phyloP scores from a whole-genome alignment of 2,797 vertebrate genomes.

The Caiman crocodilus region DNA sequence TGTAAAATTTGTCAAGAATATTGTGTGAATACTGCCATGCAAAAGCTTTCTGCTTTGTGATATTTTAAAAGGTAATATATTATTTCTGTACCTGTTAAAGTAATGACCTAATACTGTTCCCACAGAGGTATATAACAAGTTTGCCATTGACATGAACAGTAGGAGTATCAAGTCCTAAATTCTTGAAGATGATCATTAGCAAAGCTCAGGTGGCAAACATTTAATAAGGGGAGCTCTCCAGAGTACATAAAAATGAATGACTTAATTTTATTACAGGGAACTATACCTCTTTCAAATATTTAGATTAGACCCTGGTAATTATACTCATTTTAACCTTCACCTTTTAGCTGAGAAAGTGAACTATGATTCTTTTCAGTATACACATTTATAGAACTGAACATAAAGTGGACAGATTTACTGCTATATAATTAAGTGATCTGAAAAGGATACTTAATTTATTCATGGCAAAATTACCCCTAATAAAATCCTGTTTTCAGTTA shows the following conservation, averaged over 20 bases:
- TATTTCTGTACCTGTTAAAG: background rate
- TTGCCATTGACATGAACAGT: background rate
- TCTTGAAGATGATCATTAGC: conserved; percentile 21
- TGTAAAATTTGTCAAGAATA: background rate
- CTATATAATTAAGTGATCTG: conserved; percentile 18
- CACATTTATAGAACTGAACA: conserved; percentile 27
- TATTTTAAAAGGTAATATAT: background rate
- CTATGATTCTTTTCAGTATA: conserved; percentile 51
- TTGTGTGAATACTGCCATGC: background rate
- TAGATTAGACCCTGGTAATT: conserved; percentile 4
- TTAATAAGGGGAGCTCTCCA: background rate
- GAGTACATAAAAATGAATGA: background rate
- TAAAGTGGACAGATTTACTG: conserved; percentile 8
- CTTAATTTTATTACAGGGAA: conserved; percentile 38
- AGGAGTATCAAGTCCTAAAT: background rate
- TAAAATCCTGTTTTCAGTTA: no score
- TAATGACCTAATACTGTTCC: background rate
- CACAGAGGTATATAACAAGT: background rate
- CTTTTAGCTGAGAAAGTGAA: conserved; percentile 19
- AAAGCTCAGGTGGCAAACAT: background rate
- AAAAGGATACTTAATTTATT: background rate
- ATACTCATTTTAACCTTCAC: conserved; percentile 14
- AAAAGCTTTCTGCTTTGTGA: background rate
- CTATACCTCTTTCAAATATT: background rate
- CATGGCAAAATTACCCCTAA: no score